Conservation (phyloP, 1,140 invertebrate species). For the fruit fly (Drosophila melanogaster) region Release_6_plus_ISO1_MT NT_033777.3:25077501-25078000, state of each 20-base stretch:
- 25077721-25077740: constrained; percentile 10
- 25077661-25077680: constrained; percentile 60
- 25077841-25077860: too few relatives aligned
- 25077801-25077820: not conserved
- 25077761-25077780: constrained; percentile 20
- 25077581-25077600: constrained; percentile 78
- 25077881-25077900: too few relatives aligned
- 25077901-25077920: too few relatives aligned
- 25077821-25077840: too few relatives aligned
- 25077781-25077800: constrained; percentile 1
- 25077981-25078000: too few relatives aligned
- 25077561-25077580: constrained; percentile 72
- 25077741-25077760: constrained; percentile 6
- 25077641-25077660: constrained; percentile 66
- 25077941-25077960: too few relatives aligned
- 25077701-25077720: constrained; percentile 35
- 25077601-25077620: constrained; percentile 67
- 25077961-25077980: too few relatives aligned
- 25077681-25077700: constrained; percentile 68
- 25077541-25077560: constrained; percentile 62
- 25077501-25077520: constrained; percentile 70
- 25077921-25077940: too few relatives aligned
- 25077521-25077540: constrained; percentile 75
- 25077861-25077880: too few relatives aligned
- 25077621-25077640: constrained; percentile 73